Conservation (phyloP, 2,113 vertebrate genomes). For the Dasypus novemcinctus region DNA sequence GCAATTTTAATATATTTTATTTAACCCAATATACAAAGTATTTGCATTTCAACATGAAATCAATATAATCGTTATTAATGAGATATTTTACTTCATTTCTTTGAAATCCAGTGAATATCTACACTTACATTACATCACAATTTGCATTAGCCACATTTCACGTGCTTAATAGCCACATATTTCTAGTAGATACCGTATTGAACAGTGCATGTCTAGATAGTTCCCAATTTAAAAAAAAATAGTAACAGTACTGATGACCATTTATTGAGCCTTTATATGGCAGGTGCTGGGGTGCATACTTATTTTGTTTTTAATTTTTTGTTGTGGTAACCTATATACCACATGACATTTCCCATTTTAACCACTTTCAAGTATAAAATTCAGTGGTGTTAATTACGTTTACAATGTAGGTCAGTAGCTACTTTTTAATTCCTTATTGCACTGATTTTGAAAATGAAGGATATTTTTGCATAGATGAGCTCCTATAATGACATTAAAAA, state of each 20-base stretch:
- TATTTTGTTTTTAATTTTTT: too few species aligned
- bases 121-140: background rate
- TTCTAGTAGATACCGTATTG: background rate
- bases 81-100: background rate
- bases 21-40: background rate
- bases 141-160: background rate
- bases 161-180: background rate
- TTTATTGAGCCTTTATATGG: background rate
- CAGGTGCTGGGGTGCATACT: background rate
- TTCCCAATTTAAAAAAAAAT: background rate
- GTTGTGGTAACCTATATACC: too few species aligned
- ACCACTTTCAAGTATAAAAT: too few species aligned
- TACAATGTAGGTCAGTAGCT: too few species aligned
- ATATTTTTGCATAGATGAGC: constrained; percentile 12
- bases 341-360: too few species aligned
- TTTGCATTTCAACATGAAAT: constrained; percentile 17
- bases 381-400: too few species aligned
- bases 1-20: constrained; percentile 45
- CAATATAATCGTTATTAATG: constrained; percentile 35
- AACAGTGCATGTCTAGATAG: background rate
- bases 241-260: background rate
- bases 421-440: background rate
- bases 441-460: constrained; percentile 46
- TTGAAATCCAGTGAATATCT: constrained; percentile 19
- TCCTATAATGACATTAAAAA: background rate